Evolutionary conservation across 2,888 invertebrate species (phyloP).

Genomic region (Dichetophora obliterata): DNA sequence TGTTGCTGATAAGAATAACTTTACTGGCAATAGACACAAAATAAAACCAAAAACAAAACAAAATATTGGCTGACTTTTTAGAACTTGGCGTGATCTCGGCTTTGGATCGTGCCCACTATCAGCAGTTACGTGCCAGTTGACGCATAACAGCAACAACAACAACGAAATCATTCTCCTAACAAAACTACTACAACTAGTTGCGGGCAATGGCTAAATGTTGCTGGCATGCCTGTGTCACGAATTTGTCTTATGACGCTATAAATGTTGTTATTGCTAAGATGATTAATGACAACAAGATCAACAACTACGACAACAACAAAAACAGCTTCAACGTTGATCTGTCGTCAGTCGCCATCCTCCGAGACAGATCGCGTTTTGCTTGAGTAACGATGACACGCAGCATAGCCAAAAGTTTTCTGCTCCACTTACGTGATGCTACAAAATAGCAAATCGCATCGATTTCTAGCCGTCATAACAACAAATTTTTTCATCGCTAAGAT

Average conservation of each 20-base stretch:
- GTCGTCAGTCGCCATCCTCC: slow-evolving; percentile 23
- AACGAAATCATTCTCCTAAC: background rate
- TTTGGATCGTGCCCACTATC: slow-evolving; percentile 37
- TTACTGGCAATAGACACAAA: background rate
- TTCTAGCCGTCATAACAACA: slow-evolving; percentile 16
- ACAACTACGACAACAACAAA: slow-evolving; percentile 15
- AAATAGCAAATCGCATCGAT: slow-evolving; percentile 1
- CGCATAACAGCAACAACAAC: slow-evolving; percentile 28
- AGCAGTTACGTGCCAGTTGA: slow-evolving; percentile 36
- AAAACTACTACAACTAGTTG: slow-evolving; percentile 3
- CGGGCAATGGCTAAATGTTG: slow-evolving; percentile 9
- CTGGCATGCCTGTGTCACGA: slow-evolving; percentile 38
- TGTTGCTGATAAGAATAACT: background rate
- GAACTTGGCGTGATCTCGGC: slow-evolving; percentile 16
- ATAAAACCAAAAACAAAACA: background rate
- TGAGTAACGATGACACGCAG: slow-evolving; percentile 25
- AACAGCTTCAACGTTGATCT: background rate
- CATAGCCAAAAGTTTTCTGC: slow-evolving; percentile 24
- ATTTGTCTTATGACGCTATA: slow-evolving; percentile 37
- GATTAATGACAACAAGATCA: slow-evolving; percentile 31
- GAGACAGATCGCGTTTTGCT: slow-evolving; percentile 33
- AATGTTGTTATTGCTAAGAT: slow-evolving; percentile 31
- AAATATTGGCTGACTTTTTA: background rate
- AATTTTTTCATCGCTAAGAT: background rate
- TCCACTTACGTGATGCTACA: slow-evolving; percentile 25